Base-by-base conservation (phyloP, 1,140 invertebrate genomes). In the Armadillidium nasatum region DNA sequence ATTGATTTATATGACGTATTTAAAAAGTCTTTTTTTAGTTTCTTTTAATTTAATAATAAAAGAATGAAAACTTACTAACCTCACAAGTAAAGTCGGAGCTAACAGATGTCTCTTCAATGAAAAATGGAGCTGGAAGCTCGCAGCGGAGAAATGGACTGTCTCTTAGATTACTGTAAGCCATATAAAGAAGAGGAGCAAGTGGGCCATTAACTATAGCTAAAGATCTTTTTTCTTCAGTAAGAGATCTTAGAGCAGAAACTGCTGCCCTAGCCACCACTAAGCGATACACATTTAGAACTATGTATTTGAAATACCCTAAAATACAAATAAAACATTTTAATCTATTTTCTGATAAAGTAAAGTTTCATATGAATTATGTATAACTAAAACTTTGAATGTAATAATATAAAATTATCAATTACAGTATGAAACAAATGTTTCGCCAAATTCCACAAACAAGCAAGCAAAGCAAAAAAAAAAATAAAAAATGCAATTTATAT, bases 351-450 rank as follows among this genome's bases (percentile, higher is more conserved):
- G n/a, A n/a, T n/a, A n/a, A n/a, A n/a, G n/a, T n/a, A 33, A 33
- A 33, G 33, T 33, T 33, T 33, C 33, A 33, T 33, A 33, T 6
- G 33, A 3, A 33, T 33, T 33, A 33, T 33, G 6, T 3, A 33
- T 33, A 33, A 73, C 10, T 19, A 44, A 33, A 72, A 73, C 50
- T 43, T 74, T 33, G 72, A 75, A 23, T 88, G 87, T 84, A 95
- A 94, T 91, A 88, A 91, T 90, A 22, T 33, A 71, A 11, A 44
- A 15, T n/a, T n/a, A 33, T 33, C 6, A 33, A 33, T 33, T 33
- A 33, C 6, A 6, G 33, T 33, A 1, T 33, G 6, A 33, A 33
- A 33, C 33, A 33, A 1, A 33, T 3, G 33, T 33, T 33, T 33
- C 6, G 33, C 33, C 33, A 33, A 33, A 33, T 3, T n/a, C 2